These are phyloP conservation scores for Mus minutoides DNA, from an alignment of 2,797 vertebrate genomes.

Conservation along the genomic window DNA sequence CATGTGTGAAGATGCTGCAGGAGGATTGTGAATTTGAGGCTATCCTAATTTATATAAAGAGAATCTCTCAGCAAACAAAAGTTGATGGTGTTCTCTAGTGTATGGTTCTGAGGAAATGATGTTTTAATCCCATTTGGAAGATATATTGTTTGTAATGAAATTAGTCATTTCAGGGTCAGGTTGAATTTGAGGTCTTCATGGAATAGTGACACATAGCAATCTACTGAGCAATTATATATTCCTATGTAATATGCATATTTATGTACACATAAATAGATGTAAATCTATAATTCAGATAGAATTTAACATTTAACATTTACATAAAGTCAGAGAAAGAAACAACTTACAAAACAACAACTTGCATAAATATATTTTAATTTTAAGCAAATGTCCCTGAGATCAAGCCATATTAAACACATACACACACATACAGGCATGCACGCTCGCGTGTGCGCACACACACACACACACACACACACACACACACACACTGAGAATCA, in stretches of 20 bases:
- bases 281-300: neutral
- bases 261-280: neutral
- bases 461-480: neutral
- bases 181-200: neutral
- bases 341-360: constrained; percentile 39
- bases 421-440: neutral
- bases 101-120: neutral
- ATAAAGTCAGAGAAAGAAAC: neutral
- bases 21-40: neutral
- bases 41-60: neutral
- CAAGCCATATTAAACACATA: neutral
- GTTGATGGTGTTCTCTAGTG: neutral
- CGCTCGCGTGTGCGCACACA: neutral
- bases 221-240: neutral
- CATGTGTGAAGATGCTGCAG: neutral
- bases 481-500: neutral
- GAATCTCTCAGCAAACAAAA: neutral
- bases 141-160: neutral
- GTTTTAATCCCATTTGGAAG: neutral
- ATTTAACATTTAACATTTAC: neutral
- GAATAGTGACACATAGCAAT: neutral
- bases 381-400: neutral
- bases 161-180: neutral
- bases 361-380: constrained; percentile 28
- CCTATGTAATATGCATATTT: neutral